Base-by-base conservation (phyloP, 2,797 vertebrate genomes). In the Poeciliopsis infans region DNA sequence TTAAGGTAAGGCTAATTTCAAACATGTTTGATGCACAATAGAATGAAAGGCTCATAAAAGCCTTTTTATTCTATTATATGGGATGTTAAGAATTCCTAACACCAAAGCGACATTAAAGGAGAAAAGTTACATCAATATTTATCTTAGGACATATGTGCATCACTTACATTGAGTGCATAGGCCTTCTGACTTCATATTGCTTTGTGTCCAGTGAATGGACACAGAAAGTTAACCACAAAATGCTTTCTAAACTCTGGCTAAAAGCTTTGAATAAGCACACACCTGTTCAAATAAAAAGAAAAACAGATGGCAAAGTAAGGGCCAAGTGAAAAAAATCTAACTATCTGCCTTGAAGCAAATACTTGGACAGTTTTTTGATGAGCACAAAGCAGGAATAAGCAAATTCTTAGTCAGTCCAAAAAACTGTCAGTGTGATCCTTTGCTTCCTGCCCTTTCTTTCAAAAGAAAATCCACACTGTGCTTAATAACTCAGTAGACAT, bases 401-500 rank as follows among this genome's bases (percentile, higher is more conserved):
- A n/a, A 20, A 49, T 85, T 87, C 80, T 66, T 46, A 80, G 36
- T 47, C 49, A 79, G 36, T 79, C 78, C 66, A 81, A 43, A 75
- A 79, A 82, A 74, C 59, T 25, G 73, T 66, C 57, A 74, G 72
- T 51, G 46, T 74, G 68, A 83, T 75, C 51, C 81, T 79, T 80
- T 2, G 4, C 74, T 55, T 74, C 13, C 43, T 31, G 10, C 49
- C 75, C 39, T 87, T 28, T 4, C 25, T 41, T 23, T 77, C 47
- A 57, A 88, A 82, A 80, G 75, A n/a, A 83, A 87, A 83, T 89
- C 83, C 55, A 79, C 81, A 77, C 13, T 51, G 15, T 0, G 2
- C 25, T 82, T 31, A 82, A 77, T 82, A 53, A 77, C 51, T 81
- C 49, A 57, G 64, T 43, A 66, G 36, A 64, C 36, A 20, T 51